phyloP scores from a whole-genome alignment of 2,797 vertebrate genomes.

The Scolopax rusticola region DNA sequence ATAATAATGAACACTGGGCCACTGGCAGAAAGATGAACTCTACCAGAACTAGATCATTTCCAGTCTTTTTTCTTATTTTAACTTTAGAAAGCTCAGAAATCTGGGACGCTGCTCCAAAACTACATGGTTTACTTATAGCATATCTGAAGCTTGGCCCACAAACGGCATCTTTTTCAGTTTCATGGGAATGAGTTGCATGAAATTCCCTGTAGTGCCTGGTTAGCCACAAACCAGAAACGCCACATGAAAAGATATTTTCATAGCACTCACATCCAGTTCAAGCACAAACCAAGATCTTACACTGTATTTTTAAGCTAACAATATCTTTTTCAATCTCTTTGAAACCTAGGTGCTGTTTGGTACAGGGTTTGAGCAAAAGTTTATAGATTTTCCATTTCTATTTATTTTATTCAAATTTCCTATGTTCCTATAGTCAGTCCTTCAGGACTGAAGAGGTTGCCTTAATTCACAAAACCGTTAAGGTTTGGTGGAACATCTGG shows the following conservation, averaged over 20 bases:
- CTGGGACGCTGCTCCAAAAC: background rate
- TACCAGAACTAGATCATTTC: constrained; percentile 2
- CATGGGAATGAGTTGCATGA: background rate
- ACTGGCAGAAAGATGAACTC: constrained; percentile 1
- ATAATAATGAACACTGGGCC: background rate
- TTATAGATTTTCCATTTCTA: background rate
- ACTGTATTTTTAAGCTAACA: background rate
- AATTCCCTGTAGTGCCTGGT: background rate
- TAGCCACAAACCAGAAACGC: background rate
- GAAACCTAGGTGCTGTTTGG: background rate
- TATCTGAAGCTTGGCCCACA: background rate
- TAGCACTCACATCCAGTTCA: background rate
- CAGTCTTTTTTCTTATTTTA: constrained; percentile 25
- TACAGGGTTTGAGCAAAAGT: background rate
- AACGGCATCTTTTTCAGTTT: background rate
- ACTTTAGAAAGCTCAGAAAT: background rate
- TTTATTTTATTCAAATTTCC: background rate
- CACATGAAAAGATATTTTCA: background rate
- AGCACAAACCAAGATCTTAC: background rate
- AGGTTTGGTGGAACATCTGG: background rate
- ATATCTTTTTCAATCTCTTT: background rate
- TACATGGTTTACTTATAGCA: background rate
- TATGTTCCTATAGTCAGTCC: background rate
- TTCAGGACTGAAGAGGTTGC: background rate
- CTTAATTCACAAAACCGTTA: background rate